Evolutionary conservation across 1,140 invertebrate species (phyloP).

Genomic region (Heliconius hewitsoni): DNA sequence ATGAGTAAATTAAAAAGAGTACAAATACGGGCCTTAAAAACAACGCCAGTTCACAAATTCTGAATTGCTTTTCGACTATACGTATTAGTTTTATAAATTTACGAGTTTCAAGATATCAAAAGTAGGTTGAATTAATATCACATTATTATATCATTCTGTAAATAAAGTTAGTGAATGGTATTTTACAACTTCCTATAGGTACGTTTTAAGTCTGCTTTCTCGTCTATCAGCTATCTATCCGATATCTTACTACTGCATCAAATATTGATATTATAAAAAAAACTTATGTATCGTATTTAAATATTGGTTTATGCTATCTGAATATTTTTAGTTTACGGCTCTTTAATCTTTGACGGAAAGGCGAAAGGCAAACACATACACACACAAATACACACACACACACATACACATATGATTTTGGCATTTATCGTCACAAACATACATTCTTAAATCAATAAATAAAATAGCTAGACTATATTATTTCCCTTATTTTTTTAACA

Average conservation of each 20-base stretch:
- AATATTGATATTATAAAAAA: neutral
- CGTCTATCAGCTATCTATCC: neutral
- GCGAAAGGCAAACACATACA: neutral
- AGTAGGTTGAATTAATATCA: conserved; percentile 9
- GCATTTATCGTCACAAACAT: neutral
- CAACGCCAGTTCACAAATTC: too few relatives aligned
- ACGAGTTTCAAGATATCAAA: neutral
- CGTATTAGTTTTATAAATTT: neutral
- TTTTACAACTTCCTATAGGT: neutral
- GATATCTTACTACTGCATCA: neutral
- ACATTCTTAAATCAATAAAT: neutral
- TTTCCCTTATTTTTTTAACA: neutral
- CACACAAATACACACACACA: neutral
- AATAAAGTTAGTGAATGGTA: neutral
- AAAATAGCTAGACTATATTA: neutral
- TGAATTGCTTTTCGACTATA: too few relatives aligned
- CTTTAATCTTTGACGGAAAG: neutral
- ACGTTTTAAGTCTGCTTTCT: neutral
- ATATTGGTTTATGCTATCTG: conserved; percentile 6
- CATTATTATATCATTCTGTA: conserved; percentile 3
- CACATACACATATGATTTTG: neutral
- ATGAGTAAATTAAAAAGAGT: too few relatives aligned
- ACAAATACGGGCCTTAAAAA: too few relatives aligned
- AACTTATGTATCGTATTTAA: neutral
- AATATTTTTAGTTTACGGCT: neutral